Conservation (phyloP, 1,140 invertebrate species). For the Drusus annulatus region DNA sequence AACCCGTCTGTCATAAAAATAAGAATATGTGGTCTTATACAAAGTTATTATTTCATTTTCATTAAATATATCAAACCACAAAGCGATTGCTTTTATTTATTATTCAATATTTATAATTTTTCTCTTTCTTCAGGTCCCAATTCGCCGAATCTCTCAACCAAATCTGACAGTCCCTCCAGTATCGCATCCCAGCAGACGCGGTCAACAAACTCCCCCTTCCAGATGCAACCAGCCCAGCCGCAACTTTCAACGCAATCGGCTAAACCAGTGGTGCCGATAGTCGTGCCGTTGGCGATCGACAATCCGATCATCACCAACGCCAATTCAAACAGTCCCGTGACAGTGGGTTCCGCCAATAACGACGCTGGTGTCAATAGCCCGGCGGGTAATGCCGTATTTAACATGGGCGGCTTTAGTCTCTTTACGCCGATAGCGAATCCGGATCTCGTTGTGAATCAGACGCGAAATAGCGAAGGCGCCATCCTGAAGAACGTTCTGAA, state of each 20-base stretch:
- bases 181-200: not conserved
- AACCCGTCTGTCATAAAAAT: no score
- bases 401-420: conserved; percentile 59
- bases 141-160: conserved; percentile 26
- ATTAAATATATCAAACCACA: no score
- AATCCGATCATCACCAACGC: conserved; percentile 56
- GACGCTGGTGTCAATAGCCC: not conserved
- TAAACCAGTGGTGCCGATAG: conserved; percentile 3
- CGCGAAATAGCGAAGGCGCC: conserved; percentile 67
- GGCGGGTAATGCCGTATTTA: conserved; percentile 9
- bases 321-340: conserved; percentile 45
- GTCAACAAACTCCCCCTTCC: not conserved
- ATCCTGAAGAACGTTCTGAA: conserved; percentile 69
- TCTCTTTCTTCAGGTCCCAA: conserved; percentile 59
- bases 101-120: no score
- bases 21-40: no score
- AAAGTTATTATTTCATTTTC: no score
- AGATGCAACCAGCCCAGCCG: not conserved
- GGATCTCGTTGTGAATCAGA: conserved; percentile 67
- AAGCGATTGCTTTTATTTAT: no score
- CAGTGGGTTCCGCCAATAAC: conserved; percentile 8
- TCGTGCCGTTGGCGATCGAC: conserved; percentile 50
- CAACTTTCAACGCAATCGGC: not conserved
- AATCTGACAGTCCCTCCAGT: conserved; percentile 27
- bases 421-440: conserved; percentile 59